Percentiles rank a stretch among this genome's conserved stretches.
Evolutionary conservation across 2,888 invertebrate genomes (phyloP).

Genomic region (Malacosoma neustria): DNA sequence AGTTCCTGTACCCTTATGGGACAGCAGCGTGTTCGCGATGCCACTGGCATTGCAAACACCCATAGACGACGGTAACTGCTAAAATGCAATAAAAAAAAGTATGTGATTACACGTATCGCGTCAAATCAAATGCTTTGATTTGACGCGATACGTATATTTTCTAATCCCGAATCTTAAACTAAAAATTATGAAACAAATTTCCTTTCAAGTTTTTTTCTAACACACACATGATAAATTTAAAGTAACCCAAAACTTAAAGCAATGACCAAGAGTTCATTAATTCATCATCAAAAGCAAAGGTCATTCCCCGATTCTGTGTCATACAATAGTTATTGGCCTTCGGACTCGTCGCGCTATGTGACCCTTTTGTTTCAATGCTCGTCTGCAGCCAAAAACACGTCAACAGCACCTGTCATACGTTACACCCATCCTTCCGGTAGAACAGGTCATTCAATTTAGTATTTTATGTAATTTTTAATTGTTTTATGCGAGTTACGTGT

Average conservation of each 20-base stretch:
- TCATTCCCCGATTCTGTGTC: conserved; percentile 48
- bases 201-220: too few relatives aligned
- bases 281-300: conserved; percentile 31
- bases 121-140: background rate
- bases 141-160: conserved; percentile 19
- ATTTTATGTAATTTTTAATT: conserved; percentile 51
- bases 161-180: too few relatives aligned
- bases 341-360: conserved; percentile 56
- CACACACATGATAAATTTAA: too few relatives aligned
- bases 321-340: conserved; percentile 60
- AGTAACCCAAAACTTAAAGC: too few relatives aligned
- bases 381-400: conserved; percentile 19
- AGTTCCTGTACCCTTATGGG: too few relatives aligned
- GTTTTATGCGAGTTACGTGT: background rate
- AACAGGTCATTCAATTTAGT: conserved; percentile 52
- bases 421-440: conserved; percentile 44
- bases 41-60: too few relatives aligned
- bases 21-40: too few relatives aligned
- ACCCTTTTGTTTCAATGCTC: conserved; percentile 54
- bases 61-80: too few relatives aligned
- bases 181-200: too few relatives aligned
- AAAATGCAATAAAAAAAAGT: too few relatives aligned
- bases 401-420: conserved; percentile 43
- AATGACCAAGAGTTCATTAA: conserved; percentile 18
- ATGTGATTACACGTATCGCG: background rate